These are phyloP conservation scores for Galeopsomyia nigrocyanea DNA, from an alignment of 2,888 invertebrate genomes.

Conservation along the genomic window DNA sequence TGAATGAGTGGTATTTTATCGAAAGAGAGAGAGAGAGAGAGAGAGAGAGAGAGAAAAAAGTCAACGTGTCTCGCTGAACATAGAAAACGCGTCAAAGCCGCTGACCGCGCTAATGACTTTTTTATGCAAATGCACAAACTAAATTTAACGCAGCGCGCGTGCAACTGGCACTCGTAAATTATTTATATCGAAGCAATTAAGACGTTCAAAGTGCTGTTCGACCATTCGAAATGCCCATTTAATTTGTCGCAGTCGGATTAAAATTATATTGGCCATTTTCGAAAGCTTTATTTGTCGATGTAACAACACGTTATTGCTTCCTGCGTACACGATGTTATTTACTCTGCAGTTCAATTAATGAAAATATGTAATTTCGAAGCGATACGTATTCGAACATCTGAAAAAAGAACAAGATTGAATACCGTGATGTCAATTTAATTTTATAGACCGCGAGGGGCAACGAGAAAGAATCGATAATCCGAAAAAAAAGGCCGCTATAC, in stretches of 20 bases:
- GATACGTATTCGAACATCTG: no score
- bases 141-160: background rate
- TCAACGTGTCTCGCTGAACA: background rate
- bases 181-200: constrained; percentile 2
- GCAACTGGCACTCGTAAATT: constrained; percentile 22
- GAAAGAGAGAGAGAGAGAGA: background rate
- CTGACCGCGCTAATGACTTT: background rate
- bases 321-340: no score
- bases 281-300: no score
- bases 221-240: no score
- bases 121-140: constrained; percentile 23
- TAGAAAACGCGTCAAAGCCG: background rate
- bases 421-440: background rate
- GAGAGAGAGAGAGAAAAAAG: constrained; percentile 8
- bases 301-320: no score
- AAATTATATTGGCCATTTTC: no score
- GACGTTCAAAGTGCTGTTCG: background rate
- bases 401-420: no score
- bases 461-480: background rate
- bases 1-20: constrained; percentile 3
- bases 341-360: no score
- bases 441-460: constrained; percentile 1
- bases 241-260: no score
- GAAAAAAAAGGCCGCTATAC: background rate
- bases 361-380: no score